Percentiles rank a stretch among this genome's conserved stretches.
These are phyloP conservation scores for Mythimna lalbum DNA, from an alignment of 2,888 invertebrate species.

Conservation along the genomic window DNA sequence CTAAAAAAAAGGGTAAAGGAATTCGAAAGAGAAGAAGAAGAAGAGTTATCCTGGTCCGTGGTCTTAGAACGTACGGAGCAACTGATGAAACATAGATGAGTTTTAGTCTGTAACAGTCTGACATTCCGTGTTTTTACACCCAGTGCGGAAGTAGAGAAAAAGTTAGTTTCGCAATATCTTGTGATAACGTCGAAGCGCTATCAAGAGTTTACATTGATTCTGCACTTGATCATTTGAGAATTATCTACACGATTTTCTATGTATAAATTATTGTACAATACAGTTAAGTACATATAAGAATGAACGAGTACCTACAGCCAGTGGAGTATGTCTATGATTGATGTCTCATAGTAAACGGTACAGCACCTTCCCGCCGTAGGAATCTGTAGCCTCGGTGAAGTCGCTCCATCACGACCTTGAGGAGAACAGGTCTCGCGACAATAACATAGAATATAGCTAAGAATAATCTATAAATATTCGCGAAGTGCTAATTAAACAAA, in stretches of 20 bases:
- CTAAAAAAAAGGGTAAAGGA: no score
- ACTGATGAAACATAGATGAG: no score
- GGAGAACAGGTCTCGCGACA: conserved; percentile 39
- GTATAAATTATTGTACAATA: conserved; percentile 7
- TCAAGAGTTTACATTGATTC: not conserved
- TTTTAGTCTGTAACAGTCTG: no score
- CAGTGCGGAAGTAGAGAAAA: no score
- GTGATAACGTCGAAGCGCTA: not conserved
- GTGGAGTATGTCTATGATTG: conserved; percentile 38
- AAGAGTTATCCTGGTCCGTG: no score
- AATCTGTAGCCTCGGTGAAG: conserved; percentile 53
- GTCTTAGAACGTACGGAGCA: no score
- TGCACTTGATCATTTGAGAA: not conserved
- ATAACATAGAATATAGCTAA: conserved; percentile 24
- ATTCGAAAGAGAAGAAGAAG: no score
- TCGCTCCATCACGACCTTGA: conserved; percentile 52
- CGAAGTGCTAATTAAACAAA: conserved; percentile 42
- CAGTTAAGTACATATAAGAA: conserved; percentile 19
- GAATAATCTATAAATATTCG: conserved; percentile 15
- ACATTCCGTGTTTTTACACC: no score
- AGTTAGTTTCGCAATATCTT: not conserved
- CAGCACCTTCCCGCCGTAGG: conserved; percentile 33
- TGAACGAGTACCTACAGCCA: conserved; percentile 24
- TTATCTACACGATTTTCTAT: not conserved
- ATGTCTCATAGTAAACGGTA: conserved; percentile 50